Percentiles rank a stretch among this genome's conserved stretches.
phyloP scores from a whole-genome alignment of 2,888 invertebrate genomes.

The Drosophila birchii region DNA sequence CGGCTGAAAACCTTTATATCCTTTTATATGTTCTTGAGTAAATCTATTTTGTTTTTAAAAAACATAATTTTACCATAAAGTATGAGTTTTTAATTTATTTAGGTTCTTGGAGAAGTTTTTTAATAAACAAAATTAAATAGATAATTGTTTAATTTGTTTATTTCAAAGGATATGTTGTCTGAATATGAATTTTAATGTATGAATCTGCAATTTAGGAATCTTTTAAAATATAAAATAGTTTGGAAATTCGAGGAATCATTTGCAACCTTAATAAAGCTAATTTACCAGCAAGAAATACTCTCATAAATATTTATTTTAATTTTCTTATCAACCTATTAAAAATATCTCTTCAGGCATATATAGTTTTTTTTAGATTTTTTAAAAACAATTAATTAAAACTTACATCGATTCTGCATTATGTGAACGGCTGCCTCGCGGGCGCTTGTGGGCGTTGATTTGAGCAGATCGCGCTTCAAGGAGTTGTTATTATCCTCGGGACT shows the following conservation, averaged over 20 bases:
- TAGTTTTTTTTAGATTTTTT: not conserved
- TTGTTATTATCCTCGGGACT: conserved; percentile 84
- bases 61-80: too few relatives aligned
- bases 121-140: too few relatives aligned
- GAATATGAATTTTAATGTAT: too few relatives aligned
- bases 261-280: not conserved
- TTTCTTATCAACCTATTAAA: not conserved
- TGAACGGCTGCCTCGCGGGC: conserved; percentile 75
- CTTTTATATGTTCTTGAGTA: not conserved
- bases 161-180: too few relatives aligned
- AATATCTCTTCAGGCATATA: too few relatives aligned
- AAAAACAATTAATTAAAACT: conserved; percentile 55
- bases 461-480: conserved; percentile 83
- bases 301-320: not conserved
- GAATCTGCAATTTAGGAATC: too few relatives aligned
- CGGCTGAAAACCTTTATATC: accelerated
- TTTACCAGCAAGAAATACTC: not conserved
- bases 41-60: too few relatives aligned
- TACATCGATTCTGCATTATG: conserved; percentile 84
- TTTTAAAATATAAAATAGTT: too few relatives aligned
- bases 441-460: conserved; percentile 78
- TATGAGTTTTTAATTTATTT: too few relatives aligned
- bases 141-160: too few relatives aligned
- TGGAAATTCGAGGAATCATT: too few relatives aligned
- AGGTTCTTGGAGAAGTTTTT: too few relatives aligned